A percentile compares a stretch with the other conserved stretches of the same genome.
Evolutionary conservation across 2,113 vertebrate genomes (phyloP).

Genomic region (Ceyx melanurus): DNA sequence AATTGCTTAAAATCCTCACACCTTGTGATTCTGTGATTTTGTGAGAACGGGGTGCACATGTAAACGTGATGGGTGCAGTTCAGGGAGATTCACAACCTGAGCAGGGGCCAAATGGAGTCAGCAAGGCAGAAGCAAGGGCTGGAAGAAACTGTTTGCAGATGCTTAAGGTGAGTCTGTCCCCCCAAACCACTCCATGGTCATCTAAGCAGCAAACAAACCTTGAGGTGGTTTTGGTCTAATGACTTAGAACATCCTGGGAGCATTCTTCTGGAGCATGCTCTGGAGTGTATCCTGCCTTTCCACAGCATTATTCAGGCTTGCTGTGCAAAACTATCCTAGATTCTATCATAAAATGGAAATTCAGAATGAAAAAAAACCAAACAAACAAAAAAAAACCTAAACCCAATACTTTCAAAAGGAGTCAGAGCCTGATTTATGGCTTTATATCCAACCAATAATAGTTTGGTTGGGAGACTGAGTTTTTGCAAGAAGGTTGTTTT

Average conservation of each 20-base stretch:
- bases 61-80: neutral
- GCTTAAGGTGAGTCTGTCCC: neutral
- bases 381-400: too few species aligned
- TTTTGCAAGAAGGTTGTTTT: conserved; percentile 12
- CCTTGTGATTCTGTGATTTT: too few species aligned
- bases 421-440: conserved; percentile 23
- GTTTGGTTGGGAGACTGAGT: neutral
- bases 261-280: neutral
- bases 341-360: conserved; percentile 29
- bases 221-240: neutral
- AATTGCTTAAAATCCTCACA: neutral
- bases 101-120: neutral
- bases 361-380: neutral
- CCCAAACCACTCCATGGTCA: neutral
- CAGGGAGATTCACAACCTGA: neutral
- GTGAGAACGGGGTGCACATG: neutral
- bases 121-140: neutral
- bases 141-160: neutral
- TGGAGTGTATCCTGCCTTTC: neutral
- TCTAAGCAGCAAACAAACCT: neutral
- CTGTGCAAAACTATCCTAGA: neutral
- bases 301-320: neutral
- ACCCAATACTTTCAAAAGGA: neutral
- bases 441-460: neutral
- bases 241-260: neutral